Base-by-base conservation (phyloP, 2,113 vertebrate species). In the Glaucidium brasilianum region DNA sequence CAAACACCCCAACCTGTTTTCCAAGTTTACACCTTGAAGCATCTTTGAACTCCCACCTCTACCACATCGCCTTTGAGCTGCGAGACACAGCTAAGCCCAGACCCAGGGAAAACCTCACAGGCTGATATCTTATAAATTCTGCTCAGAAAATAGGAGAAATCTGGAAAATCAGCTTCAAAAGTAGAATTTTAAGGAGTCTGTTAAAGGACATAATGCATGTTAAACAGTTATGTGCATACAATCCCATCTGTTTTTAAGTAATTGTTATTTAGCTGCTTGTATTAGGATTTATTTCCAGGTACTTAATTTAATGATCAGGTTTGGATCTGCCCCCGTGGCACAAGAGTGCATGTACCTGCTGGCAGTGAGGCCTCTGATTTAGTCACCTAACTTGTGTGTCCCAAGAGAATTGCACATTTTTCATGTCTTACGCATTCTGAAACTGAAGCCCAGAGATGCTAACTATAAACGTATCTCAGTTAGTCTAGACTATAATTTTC, bases 381-480 rank as follows among this genome's bases (percentile, higher is more conserved):
- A 35, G 23, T 32, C 9, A 1, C 55, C 41, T 23, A 79, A 52
- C n/a, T 47, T 15, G 30, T 15, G 15, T 30, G 43, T 49, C 67
- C 83, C 67, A 11, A 19, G 60, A 68, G 27, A 73, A 58, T 2
- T 4, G 10, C 59, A 56, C 41, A 43, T 66, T 34, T 49, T 58
- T 10, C 34, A 11, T 8, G 19, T 29, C 43, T 55, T 17, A 17
- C n/a, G 3, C 19, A 11, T 47, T 56, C 63, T 15, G 60, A 63
- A 68, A 34, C 39, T 1, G 82, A 75, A 82, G 5, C 35, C 22
- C 27, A 6, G 64, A 53, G 55, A 47, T 1, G 18, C 12, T 9
- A 45, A 11, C 67, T 19, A 14, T 1, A 26, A 55, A n/a, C 1
- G 2, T 1, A 7, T 11, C 76, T 53, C 62, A 1, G 62, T 66